phyloP scores from a whole-genome alignment of 2,113 vertebrate species.

The Charina bottae region DNA sequence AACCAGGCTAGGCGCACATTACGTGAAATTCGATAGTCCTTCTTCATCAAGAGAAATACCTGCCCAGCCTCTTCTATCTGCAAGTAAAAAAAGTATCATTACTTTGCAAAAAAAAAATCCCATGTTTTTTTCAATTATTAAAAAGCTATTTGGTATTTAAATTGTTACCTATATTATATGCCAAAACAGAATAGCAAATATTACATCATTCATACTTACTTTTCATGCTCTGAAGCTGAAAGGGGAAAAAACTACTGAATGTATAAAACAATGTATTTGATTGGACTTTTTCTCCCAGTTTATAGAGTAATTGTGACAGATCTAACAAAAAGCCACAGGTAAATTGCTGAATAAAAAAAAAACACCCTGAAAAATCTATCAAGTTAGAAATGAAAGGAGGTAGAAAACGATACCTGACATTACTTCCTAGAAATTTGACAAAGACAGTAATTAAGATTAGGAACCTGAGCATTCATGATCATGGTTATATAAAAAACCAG shows the following conservation, averaged over 20 bases:
- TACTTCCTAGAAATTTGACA: not conserved
- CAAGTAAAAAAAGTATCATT: not conserved
- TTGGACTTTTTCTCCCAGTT: not conserved
- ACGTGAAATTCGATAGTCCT: conserved; percentile 94
- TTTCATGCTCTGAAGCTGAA: not conserved
- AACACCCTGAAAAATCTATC: not conserved
- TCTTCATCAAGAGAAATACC: conserved; percentile 95
- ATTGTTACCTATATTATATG: not conserved
- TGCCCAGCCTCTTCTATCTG: conserved; percentile 97
- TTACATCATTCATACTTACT: not conserved
- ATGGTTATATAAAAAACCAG: no score
- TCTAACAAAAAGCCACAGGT: not conserved
- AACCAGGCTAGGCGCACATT: conserved; percentile 98
- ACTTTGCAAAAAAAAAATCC: not conserved
- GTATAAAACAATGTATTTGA: not conserved
- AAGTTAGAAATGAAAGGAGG: not conserved
- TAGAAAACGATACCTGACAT: not conserved
- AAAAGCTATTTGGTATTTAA: not conserved
- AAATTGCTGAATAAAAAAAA: not conserved
- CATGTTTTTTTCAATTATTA: not conserved
- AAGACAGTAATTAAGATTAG: not conserved
- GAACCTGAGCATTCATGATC: not conserved
- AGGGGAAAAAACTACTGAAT: not conserved
- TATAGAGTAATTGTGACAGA: not conserved
- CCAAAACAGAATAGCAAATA: not conserved